A percentile compares a stretch with the other conserved stretches of the same genome.
phyloP scores from a whole-genome alignment of 2,888 invertebrate species.

The Argynnis bischoffii region DNA sequence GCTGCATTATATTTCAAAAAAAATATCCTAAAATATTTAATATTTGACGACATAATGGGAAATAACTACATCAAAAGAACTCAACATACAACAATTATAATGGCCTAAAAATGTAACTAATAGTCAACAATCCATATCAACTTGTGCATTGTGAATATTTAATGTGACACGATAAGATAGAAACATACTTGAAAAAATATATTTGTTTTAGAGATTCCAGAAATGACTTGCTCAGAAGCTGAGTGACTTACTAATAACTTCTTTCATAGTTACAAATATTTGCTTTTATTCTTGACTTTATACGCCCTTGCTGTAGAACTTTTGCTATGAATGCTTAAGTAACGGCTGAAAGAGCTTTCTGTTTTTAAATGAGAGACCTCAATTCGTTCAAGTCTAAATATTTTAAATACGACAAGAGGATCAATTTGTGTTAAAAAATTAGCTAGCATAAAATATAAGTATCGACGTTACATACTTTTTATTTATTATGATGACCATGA shows the following conservation, averaged over 20 bases:
- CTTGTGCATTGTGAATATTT: no score
- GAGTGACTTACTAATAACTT: conserved; percentile 19
- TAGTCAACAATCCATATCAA: no score
- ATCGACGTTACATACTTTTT: no score
- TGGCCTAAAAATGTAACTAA: no score
- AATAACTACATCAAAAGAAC: no score
- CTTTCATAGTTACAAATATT: conserved; percentile 23
- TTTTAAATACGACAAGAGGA: conserved; percentile 1
- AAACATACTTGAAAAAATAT: background rate
- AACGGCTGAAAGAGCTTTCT: conserved; percentile 20
- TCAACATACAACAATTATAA: no score
- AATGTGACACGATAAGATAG: background rate
- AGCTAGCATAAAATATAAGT: no score
- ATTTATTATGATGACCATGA: no score
- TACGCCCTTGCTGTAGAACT: conserved; percentile 20
- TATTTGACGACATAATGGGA: no score
- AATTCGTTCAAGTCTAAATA: conserved; percentile 9
- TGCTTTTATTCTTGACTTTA: conserved; percentile 20
- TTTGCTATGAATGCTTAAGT: conserved; percentile 23
- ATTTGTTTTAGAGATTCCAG: background rate
- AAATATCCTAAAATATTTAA: no score
- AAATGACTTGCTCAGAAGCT: conserved; percentile 2
- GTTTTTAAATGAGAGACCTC: conserved; percentile 14
- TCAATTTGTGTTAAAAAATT: no score
- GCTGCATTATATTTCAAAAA: no score